Conservation (phyloP, 2,888 invertebrate species). For the Pammene aurita region DNA sequence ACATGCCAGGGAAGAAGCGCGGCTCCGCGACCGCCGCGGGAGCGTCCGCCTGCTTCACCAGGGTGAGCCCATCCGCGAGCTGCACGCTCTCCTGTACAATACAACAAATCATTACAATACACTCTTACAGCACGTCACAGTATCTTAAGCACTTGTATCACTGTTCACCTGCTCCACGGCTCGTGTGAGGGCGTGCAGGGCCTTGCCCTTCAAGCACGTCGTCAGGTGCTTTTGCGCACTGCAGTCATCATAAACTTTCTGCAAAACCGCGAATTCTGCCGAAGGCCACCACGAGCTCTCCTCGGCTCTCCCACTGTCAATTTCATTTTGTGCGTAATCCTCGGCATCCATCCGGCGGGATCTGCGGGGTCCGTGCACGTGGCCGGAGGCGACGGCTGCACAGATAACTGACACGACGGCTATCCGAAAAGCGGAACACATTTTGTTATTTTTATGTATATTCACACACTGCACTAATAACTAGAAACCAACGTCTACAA, state of each 20-base stretch:
- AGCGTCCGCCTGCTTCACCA: conserved; percentile 84
- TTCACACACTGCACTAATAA: conserved; percentile 74
- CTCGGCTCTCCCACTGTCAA: conserved; percentile 78
- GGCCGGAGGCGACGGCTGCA: conserved; percentile 69
- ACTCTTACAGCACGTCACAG: conserved; percentile 51
- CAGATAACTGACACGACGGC: conserved; percentile 73
- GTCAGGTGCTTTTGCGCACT: conserved; percentile 84
- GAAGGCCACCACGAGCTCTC: conserved; percentile 81
- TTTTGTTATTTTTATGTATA: conserved; percentile 58
- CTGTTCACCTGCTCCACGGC: conserved; percentile 83
- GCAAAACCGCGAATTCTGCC: conserved; percentile 83
- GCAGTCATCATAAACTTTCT: conserved; percentile 86
- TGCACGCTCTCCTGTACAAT: conserved; percentile 83
- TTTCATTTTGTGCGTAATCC: conserved; percentile 74
- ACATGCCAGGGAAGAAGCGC: conserved; percentile 81
- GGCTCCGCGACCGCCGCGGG: conserved; percentile 82
- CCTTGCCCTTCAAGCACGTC: conserved; percentile 85
- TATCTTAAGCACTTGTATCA: conserved; percentile 46
- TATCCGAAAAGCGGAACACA: conserved; percentile 79
- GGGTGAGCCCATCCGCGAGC: conserved; percentile 83
- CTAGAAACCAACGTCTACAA: conserved; percentile 71
- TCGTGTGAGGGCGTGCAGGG: conserved; percentile 82
- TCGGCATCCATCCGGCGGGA: conserved; percentile 75
- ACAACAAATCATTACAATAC: conserved; percentile 62
- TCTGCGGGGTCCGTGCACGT: conserved; percentile 75